Evolutionary conservation across 2,113 vertebrate genomes (phyloP).

Genomic region (western clawed frog (Xenopus tropicalis)): UCB_Xtro_10.0 CM004444.2:34926501-34927000

Average conservation of each 20-base stretch:
- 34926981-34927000: conserved; percentile 83
- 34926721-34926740: conserved; percentile 77
- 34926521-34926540: too few species aligned
- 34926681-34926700: conserved; percentile 83
- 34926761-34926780: conserved; percentile 93
- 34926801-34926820: conserved; percentile 90
- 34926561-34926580: conserved; percentile 84
- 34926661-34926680: conserved; percentile 86
- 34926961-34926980: conserved; percentile 92
- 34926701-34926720: conserved; percentile 82
- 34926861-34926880: conserved; percentile 86
- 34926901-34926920: conserved; percentile 90
- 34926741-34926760: conserved; percentile 85
- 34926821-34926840: conserved; percentile 83
- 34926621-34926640: conserved; percentile 91
- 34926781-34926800: conserved; percentile 92
- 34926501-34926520: too few species aligned
- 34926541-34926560: too few species aligned
- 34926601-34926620: conserved; percentile 92
- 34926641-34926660: conserved; percentile 84
- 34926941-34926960: conserved; percentile 89
- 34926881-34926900: conserved; percentile 95
- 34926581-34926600: conserved; percentile 87
- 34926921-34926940: conserved; percentile 89
- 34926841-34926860: conserved; percentile 91